These are phyloP conservation scores for Oncorhynchus keta DNA, from an alignment of 2,113 vertebrate species.

Conservation along the genomic window DNA sequence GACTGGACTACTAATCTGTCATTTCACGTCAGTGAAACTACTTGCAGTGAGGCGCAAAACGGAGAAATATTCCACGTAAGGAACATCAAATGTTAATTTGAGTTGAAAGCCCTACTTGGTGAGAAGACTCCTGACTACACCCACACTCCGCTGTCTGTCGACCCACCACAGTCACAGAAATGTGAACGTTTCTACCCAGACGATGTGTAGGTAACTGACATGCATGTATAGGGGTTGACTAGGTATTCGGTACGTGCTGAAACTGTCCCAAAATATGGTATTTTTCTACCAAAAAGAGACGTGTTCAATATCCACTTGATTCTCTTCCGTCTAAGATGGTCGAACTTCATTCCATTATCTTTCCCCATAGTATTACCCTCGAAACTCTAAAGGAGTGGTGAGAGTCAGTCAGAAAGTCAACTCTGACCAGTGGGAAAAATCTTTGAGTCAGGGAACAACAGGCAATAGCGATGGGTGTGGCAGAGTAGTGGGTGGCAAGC, in stretches of 20 bases:
- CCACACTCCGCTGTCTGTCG: not conserved
- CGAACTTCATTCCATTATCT: not conserved
- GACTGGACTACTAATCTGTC: conserved; percentile 21
- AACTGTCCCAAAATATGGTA: too few relatives aligned
- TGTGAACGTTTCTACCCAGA: too few relatives aligned
- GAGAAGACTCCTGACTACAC: not conserved
- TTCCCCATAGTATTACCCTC: not conserved
- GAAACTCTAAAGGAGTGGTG: too few relatives aligned
- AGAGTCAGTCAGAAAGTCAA: too few relatives aligned
- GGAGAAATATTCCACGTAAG: too few relatives aligned
- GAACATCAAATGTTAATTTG: too few relatives aligned
- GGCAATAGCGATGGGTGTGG: conserved; percentile 32
- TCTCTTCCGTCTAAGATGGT: not conserved
- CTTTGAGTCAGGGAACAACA: not conserved
- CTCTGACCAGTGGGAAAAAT: not conserved
- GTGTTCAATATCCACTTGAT: not conserved
- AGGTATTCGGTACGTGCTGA: not conserved
- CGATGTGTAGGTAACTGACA: not conserved
- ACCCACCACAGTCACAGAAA: not conserved
- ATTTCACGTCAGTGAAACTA: conserved; percentile 32
- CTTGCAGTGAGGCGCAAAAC: conserved; percentile 26
- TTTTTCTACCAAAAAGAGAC: too few relatives aligned
- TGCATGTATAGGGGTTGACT: not conserved
- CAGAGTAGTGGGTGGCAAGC: conserved; percentile 23
- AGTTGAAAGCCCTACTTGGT: not conserved